Evolutionary conservation across 2,797 vertebrate genomes (phyloP).

Genomic region (Lepidocolaptes lacrymiger): DNA sequence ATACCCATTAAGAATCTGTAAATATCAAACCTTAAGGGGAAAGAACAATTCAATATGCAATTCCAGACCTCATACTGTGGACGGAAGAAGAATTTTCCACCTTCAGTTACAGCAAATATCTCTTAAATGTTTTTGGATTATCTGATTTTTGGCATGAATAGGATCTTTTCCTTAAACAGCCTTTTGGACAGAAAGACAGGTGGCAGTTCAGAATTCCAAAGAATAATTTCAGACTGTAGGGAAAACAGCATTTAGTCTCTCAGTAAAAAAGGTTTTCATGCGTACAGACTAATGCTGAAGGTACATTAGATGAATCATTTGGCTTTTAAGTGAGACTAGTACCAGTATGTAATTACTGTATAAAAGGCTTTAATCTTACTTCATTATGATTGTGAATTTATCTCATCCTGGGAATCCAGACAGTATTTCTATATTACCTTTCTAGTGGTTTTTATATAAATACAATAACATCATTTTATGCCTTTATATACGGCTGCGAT

Average conservation of each 20-base stretch:
- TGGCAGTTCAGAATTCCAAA: neutral
- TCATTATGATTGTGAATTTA: neutral
- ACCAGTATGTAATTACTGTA: neutral
- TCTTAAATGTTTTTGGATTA: slow-evolving; percentile 17
- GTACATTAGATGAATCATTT: neutral
- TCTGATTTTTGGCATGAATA: neutral
- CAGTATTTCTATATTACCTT: neutral
- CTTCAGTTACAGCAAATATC: neutral
- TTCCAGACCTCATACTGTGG: neutral
- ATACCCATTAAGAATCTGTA: neutral
- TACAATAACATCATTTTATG: neutral
- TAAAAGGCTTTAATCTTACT: neutral
- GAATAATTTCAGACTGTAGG: neutral
- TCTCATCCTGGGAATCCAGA: neutral
- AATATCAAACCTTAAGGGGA: neutral
- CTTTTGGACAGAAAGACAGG: neutral
- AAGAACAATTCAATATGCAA: slow-evolving; percentile 4
- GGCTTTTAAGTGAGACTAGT: neutral
- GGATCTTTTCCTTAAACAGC: neutral
- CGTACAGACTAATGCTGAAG: neutral
- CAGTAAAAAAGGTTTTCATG: neutral
- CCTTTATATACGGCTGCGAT: neutral
- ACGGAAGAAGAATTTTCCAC: neutral
- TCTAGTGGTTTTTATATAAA: neutral
- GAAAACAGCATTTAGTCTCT: neutral